Base-by-base conservation (phyloP, 2,797 vertebrate species). In the Pelodytes ibericus region DNA sequence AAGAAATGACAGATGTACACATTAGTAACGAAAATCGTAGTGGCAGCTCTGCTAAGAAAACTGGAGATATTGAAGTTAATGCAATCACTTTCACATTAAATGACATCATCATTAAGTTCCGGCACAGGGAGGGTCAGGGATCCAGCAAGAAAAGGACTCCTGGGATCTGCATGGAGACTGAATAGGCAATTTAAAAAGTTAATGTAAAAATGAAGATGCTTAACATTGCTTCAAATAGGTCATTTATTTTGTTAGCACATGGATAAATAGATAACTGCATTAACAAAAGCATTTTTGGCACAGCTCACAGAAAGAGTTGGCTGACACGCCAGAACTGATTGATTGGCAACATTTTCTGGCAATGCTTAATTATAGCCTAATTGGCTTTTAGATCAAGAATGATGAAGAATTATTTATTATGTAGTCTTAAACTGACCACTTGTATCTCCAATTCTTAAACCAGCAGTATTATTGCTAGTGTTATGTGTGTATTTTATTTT, bases 171-270 rank as follows among this genome's bases (percentile, higher is more conserved):
- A 22, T n/a, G n/a, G 36, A 66, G 26, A 41, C 33, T 24, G n/a
- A 74, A 74, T 30, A 30, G 36, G 62, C 72, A 47, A 49, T 74
- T 59, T 58, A 24, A 59, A 74, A 74, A 47, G 33, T 59, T 74
- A 74, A 67, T 74, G 62, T 59, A 58, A 53, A 59, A 74, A 44
- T 74, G 39, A 74, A 74, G 72, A 74, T 74, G 62, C 31, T 74
- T 74, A 66, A 74, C 62, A 66, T 62, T 57, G 25, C 63, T 31
- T 65, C 26, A 31, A 47, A 74, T 74, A 31, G 72, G 47, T 67
- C 33, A 59, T 66, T 67, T 66, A 74, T 74, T 66, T 47, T 74
- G 62, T 74, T 66, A 74, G 62, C 63, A 66, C 51, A 31, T 44
- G 22, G 65, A 69, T 69, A 75, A 69, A 75, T 69, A 69, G 64